Percentiles rank a stretch among this genome's conserved stretches.
These are phyloP conservation scores for Fundulus diaphanus DNA, from an alignment of 2,797 vertebrate genomes.

Conservation along the genomic window DNA sequence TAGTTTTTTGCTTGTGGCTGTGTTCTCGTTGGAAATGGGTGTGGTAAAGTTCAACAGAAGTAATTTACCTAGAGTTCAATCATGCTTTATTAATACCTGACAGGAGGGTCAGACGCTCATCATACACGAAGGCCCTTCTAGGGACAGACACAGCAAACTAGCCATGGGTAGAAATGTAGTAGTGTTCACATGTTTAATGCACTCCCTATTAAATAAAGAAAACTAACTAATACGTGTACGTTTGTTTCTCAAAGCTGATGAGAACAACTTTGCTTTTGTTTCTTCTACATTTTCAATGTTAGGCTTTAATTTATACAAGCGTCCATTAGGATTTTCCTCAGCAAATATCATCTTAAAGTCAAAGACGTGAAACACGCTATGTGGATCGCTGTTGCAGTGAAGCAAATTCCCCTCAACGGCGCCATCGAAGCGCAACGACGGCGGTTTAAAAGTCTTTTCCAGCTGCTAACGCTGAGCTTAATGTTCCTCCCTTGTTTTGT, in stretches of 20 bases:
- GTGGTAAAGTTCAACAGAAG: neutral
- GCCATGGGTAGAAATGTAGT: no score
- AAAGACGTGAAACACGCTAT: neutral
- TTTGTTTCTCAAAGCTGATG: neutral
- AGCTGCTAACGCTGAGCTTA: neutral
- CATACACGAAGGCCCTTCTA: no score
- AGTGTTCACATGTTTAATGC: no score
- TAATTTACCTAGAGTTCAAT: neutral
- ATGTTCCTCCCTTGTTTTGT: slow-evolving; percentile 5
- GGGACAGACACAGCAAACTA: no score
- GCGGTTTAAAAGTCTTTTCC: neutral
- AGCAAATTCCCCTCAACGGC: neutral
- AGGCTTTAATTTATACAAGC: neutral
- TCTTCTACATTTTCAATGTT: neutral
- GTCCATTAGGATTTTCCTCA: neutral
- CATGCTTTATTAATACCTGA: neutral
- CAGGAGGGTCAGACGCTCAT: neutral
- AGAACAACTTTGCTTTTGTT: neutral
- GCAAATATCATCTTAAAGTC: neutral
- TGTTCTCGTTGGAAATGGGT: neutral
- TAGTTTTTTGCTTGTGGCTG: neutral
- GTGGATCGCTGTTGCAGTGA: neutral
- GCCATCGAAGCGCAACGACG: neutral
- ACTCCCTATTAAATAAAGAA: no score
- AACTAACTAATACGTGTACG: no score